Conservation (phyloP, 2,797 vertebrate species). For the Alectoris magna region DNA sequence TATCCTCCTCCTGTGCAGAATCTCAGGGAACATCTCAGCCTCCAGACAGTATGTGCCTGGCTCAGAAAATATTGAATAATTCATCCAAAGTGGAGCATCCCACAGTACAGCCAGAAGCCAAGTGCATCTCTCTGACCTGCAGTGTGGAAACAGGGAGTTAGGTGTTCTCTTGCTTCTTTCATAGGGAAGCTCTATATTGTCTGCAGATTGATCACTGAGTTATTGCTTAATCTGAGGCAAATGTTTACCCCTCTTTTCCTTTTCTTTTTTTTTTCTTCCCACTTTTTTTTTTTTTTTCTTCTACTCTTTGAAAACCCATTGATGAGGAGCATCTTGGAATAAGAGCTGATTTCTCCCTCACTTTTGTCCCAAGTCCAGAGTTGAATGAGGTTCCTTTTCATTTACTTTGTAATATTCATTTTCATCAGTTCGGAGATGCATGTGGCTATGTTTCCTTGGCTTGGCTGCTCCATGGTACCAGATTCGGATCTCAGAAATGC, state of each 20-base stretch:
- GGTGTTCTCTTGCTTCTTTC: neutral
- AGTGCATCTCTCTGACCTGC: neutral
- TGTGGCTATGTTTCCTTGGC: rapidly evolving
- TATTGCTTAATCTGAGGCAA: constrained; percentile 26
- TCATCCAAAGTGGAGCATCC: neutral
- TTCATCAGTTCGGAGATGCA: neutral
- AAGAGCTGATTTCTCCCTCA: neutral
- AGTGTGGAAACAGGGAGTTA: neutral
- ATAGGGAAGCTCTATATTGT: neutral
- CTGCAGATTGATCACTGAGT: neutral
- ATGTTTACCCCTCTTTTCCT: neutral
- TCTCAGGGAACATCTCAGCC: neutral
- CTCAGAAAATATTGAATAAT: neutral
- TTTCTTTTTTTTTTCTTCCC: neutral
- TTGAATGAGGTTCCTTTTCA: rapidly evolving
- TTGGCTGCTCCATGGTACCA: neutral
- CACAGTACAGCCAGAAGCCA: neutral
- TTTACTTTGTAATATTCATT: rapidly evolving
- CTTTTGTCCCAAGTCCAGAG: neutral
- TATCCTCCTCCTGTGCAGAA: neutral
- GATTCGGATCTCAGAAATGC: neutral
- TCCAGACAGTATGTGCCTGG: neutral
- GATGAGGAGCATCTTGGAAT: neutral
- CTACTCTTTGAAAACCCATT: neutral
- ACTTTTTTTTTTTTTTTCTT: neutral